phyloP scores from a whole-genome alignment of 2,888 invertebrate species.

The Hemithea aestivaria region DNA sequence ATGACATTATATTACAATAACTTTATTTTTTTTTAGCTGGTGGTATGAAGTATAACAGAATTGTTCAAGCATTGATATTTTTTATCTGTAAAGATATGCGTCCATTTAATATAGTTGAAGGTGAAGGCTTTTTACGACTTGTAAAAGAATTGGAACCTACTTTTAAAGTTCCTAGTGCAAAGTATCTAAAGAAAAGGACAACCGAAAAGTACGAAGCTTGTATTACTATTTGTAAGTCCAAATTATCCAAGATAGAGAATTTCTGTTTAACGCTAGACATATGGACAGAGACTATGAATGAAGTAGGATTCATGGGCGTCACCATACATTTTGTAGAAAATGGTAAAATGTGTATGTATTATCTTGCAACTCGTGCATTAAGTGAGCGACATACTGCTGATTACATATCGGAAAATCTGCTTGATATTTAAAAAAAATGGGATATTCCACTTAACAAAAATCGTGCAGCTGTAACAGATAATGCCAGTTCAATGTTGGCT shows the following conservation, averaged over 20 bases:
- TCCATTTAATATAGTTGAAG: slow-evolving; percentile 28
- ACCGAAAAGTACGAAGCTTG: slow-evolving; percentile 24
- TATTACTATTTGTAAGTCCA: slow-evolving; percentile 22
- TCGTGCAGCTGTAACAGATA: no score
- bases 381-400: slow-evolving; percentile 22
- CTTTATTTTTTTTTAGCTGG: slow-evolving; percentile 11
- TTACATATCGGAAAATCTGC: no score
- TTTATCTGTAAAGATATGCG: slow-evolving; percentile 30
- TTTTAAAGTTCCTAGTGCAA: slow-evolving; percentile 23
- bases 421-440: no score
- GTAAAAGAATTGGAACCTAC: slow-evolving; percentile 27
- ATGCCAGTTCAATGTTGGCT: no score
- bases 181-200: slow-evolving; percentile 24
- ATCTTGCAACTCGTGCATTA: slow-evolving; percentile 27
- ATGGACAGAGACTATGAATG: slow-evolving; percentile 37
- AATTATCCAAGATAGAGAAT: slow-evolving; percentile 25
- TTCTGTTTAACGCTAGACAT: slow-evolving; percentile 29
- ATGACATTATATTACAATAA: slow-evolving; percentile 5
- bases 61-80: slow-evolving; percentile 24
- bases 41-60: slow-evolving; percentile 18
- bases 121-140: slow-evolving; percentile 27
- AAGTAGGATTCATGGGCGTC: slow-evolving; percentile 34
- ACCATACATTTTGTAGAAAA: slow-evolving; percentile 33
- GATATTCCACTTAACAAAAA: no score
- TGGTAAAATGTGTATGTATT: slow-evolving; percentile 23